A percentile compares a stretch with the other conserved stretches of the same genome.
Conservation (phyloP, 2,888 invertebrate species). For the Unio pictorum region DNA sequence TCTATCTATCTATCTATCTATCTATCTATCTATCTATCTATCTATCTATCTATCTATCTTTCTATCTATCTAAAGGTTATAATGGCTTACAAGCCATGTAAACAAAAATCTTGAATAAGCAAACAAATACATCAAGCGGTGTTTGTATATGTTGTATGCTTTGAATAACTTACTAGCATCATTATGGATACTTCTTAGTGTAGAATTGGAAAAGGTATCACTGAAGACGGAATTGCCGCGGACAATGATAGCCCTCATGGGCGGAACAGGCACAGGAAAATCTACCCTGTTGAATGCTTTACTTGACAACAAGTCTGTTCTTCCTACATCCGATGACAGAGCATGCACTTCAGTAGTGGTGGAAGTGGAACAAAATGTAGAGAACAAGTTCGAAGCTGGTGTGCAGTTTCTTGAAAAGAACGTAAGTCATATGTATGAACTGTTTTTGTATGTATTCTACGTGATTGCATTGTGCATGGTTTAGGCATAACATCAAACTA, state of each 20-base stretch:
- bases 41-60: too few species aligned
- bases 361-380: conserved; percentile 41
- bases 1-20: too few species aligned
- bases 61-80: too few species aligned
- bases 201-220: conserved; percentile 29
- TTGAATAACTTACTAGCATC: too few species aligned
- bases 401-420: conserved; percentile 53
- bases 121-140: too few species aligned
- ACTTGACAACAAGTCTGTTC: conserved; percentile 47
- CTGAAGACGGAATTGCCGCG: conserved; percentile 35
- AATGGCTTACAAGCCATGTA: too few species aligned
- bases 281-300: conserved; percentile 59
- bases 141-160: too few species aligned
- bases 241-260: conserved; percentile 58
- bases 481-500: too few species aligned
- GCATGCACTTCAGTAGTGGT: conserved; percentile 62
- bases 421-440: conserved; percentile 22
- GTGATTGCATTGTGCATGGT: too few species aligned
- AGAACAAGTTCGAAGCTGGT: conserved; percentile 48
- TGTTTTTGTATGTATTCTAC: too few species aligned
- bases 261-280: conserved; percentile 58
- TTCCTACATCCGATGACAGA: conserved; percentile 59
- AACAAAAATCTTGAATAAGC: too few species aligned
- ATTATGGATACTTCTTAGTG: conserved; percentile 9
- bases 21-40: too few species aligned